These are phyloP conservation scores for Acanthiza pusilla DNA, from an alignment of 2,797 vertebrate species.

Conservation along the genomic window DNA sequence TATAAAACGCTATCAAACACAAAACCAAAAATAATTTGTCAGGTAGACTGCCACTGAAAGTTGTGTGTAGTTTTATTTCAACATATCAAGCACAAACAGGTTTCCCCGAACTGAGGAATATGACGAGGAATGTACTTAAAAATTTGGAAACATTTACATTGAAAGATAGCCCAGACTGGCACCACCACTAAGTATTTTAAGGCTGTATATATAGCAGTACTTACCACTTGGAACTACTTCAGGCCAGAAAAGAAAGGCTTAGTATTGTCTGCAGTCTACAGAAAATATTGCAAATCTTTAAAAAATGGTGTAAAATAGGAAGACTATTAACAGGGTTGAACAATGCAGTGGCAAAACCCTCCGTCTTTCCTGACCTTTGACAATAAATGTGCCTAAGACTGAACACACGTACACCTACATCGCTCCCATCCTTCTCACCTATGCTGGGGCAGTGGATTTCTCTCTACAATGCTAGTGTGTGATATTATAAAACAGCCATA, in stretches of 20 bases:
- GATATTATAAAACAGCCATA: constrained; percentile 44
- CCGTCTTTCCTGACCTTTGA: constrained; percentile 53
- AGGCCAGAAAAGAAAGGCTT: constrained; percentile 73
- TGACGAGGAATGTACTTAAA: constrained; percentile 67
- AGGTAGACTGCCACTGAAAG: constrained; percentile 40
- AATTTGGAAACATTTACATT: constrained; percentile 70
- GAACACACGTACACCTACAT: constrained; percentile 5
- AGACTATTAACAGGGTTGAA: constrained; percentile 69
- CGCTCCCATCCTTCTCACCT: not conserved
- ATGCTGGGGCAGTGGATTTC: constrained; percentile 27
- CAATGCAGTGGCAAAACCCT: constrained; percentile 67
- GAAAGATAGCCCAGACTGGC: constrained; percentile 70
- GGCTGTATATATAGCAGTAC: constrained; percentile 72
- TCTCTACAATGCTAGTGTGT: constrained; percentile 50
- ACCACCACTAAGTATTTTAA: constrained; percentile 72
- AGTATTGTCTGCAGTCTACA: constrained; percentile 64
- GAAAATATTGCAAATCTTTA: constrained; percentile 73
- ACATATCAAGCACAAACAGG: constrained; percentile 69
- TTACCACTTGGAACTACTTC: constrained; percentile 72
- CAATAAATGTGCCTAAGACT: constrained; percentile 41
- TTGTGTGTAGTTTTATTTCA: constrained; percentile 70
- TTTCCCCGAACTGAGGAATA: constrained; percentile 58
- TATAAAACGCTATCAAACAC: not conserved
- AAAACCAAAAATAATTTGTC: not conserved
- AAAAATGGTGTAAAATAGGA: constrained; percentile 74